These are phyloP conservation scores for Dinothrombium tinctorium DNA, from an alignment of 1,140 invertebrate genomes.

Conservation along the genomic window DNA sequence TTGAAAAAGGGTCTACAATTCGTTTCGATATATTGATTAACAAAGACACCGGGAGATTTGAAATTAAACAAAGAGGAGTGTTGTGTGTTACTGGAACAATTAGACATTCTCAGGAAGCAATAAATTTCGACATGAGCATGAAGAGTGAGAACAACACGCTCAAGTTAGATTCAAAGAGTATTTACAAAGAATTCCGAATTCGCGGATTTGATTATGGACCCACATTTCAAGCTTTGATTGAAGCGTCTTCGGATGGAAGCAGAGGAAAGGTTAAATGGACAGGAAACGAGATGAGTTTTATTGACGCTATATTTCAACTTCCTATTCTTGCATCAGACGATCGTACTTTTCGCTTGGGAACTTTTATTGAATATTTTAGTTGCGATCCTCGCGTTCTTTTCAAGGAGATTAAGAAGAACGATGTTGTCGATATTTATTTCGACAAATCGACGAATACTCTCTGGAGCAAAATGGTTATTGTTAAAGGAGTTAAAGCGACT, in stretches of 20 bases:
- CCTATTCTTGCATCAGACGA: slow-evolving; percentile 31
- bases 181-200: slow-evolving; percentile 79
- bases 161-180: slow-evolving; percentile 40
- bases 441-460: too few relatives aligned
- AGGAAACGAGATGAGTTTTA: slow-evolving; percentile 29
- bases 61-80: slow-evolving; percentile 62
- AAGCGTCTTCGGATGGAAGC: slow-evolving; percentile 36
- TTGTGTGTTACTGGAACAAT: too few relatives aligned
- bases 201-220: slow-evolving; percentile 81
- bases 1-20: slow-evolving; percentile 22
- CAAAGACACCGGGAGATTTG: slow-evolving; percentile 64
- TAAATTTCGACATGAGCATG: slow-evolving; percentile 6
- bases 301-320: slow-evolving; percentile 30
- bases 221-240: slow-evolving; percentile 52
- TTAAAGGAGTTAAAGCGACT: slow-evolving; percentile 38
- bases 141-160: slow-evolving; percentile 21
- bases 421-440: too few relatives aligned
- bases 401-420: neutral
- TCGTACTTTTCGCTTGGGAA: slow-evolving; percentile 57
- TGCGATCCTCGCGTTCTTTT: slow-evolving; percentile 5
- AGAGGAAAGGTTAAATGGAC: slow-evolving; percentile 19
- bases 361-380: slow-evolving; percentile 47
- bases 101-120: too few relatives aligned
- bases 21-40: slow-evolving; percentile 72
- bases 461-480: too few relatives aligned